Conservation (phyloP, 2,113 vertebrate genomes). For the Propithecus coquereli region DNA sequence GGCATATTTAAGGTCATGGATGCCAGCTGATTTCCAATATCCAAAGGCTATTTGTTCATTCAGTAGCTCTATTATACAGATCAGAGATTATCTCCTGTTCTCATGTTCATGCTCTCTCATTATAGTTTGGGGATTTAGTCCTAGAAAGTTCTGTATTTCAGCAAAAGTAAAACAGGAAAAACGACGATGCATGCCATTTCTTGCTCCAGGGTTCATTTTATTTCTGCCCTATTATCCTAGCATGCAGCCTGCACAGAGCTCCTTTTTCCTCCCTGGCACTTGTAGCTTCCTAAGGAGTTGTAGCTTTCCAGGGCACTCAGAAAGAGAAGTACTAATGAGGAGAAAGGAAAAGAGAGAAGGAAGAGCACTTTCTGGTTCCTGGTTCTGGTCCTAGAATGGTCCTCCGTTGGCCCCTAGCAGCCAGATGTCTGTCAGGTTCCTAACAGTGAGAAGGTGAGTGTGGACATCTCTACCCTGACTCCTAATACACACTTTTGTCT, state of each 20-base stretch:
- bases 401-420: no score
- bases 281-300: background rate
- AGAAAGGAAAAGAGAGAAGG: background rate
- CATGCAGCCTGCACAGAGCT: fast-evolving
- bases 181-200: no score
- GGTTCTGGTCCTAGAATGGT: no score
- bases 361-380: background rate
- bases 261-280: background rate
- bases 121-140: background rate
- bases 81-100: background rate
- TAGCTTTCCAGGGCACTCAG: background rate
- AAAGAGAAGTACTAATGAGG: background rate
- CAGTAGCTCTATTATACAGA: background rate
- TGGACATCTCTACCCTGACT: background rate
- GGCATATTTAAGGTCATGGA: background rate
- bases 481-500: background rate
- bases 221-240: background rate
- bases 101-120: background rate
- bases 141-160: background rate
- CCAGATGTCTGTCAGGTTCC: no score
- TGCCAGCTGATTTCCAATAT: fast-evolving
- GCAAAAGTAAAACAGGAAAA: background rate
- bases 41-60: background rate
- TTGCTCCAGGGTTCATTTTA: background rate
- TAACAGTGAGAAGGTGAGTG: background rate